Evolutionary conservation across 2,888 invertebrate genomes (phyloP), one percentile per base, ranked within the genome.

Genomic region (Zelleria hepariella): DNA sequence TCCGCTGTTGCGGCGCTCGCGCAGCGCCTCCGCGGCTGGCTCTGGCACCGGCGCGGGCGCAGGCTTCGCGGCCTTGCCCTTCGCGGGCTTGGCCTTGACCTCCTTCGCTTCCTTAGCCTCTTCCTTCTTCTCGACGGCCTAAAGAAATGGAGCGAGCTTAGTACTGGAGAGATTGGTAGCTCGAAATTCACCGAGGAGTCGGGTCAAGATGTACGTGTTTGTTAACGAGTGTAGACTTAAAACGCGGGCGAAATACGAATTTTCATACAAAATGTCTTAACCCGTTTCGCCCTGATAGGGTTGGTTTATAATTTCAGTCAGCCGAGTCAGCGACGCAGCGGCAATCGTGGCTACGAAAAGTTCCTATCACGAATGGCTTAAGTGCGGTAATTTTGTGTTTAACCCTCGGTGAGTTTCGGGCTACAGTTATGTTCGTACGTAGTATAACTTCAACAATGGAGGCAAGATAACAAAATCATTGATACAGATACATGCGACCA

Each of bases 111-210:
- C 78, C 62, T 80, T 83, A 69, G 73, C 63, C 20, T 87, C 86
- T 67, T 86, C 86, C 60, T 77, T 78, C 68, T 81, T 83, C 62
- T 86, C 86, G 24, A 69, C 60, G 8, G 64, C 68, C 82, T 81
- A 25, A 4, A 23, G 51, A 51, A 10, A 20, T 23, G n/a, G n/a
- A 42, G n/a, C 42, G 42, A n/a, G 42, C 15, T 42, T 42, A 42
- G 42, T 42, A n/a, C n/a, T 10, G 10, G 15, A 42, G 10, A 10
- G 15, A 15, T 42, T 42, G 15, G 15, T 15, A 15, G 4, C 2
- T 15, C 32, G 15, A 42, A 15, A 42, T 42, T 42, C 10, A 42
- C 32, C 32, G 32, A 42, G 15, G n/a, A n/a, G n/a, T n/a, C n/a
- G n/a, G n/a, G n/a, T n/a, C n/a, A n/a, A n/a, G n/a, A n/a, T n/a